Conservation (phyloP, 1,140 invertebrate species). For the Sarcophaga bullata region DNA sequence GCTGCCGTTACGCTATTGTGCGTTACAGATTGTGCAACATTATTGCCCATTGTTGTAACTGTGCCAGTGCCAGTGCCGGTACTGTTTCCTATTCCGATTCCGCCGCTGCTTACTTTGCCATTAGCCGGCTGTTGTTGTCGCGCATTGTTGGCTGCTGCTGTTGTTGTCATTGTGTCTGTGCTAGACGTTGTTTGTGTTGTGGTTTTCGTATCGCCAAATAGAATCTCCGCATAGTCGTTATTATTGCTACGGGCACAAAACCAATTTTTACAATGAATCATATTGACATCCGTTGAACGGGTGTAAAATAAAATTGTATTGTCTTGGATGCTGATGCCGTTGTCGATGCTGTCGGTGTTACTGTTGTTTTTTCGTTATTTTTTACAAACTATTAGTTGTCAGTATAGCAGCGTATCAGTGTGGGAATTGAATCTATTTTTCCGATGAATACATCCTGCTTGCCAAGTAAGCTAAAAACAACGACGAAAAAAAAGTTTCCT, state of each 20-base stretch:
- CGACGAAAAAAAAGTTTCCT: not conserved
- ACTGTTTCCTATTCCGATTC: too few relatives aligned
- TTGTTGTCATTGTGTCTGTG: conserved; percentile 31
- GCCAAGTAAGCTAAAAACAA: not conserved
- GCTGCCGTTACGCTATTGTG: not conserved
- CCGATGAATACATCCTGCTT: not conserved
- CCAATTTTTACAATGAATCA: conserved; percentile 69
- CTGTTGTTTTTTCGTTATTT: not conserved
- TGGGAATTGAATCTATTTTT: not conserved
- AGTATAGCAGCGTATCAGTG: not conserved
- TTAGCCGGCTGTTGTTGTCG: not conserved
- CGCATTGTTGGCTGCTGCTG: not conserved
- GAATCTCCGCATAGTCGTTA: conserved; percentile 62
- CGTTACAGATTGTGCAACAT: conserved; percentile 3
- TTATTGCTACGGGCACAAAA: conserved; percentile 68
- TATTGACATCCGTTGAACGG: conserved; percentile 48
- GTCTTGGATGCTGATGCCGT: not conserved
- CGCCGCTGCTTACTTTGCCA: not conserved
- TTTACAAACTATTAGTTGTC: not conserved
- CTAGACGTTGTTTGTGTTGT: not conserved
- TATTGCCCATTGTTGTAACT: conserved; percentile 34
- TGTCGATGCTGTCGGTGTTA: not conserved
- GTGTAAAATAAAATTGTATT: not conserved
- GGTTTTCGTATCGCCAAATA: conserved; percentile 32
- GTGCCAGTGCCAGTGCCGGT: conserved; percentile 40